A percentile compares a stretch with the other conserved stretches of the same genome.
Conservation (phyloP, 1,140 invertebrate genomes). For the Arion vulgaris region DNA sequence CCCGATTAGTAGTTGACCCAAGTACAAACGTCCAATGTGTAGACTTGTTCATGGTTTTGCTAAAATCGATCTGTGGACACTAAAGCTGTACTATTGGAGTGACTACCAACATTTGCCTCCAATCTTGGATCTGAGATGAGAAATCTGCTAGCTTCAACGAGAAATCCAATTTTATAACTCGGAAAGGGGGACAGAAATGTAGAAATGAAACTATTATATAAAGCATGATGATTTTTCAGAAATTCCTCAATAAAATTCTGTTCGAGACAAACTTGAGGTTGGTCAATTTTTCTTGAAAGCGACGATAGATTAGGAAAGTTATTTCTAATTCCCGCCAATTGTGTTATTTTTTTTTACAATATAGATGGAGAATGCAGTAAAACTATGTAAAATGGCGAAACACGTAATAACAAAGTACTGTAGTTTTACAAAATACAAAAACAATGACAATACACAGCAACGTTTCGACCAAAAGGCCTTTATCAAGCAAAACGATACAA, state of each 20-base stretch:
- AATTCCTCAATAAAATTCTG: neutral
- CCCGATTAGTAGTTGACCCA: neutral
- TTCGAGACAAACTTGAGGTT: neutral
- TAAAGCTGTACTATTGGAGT: neutral
- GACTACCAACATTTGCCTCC: neutral
- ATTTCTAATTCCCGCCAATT: no score
- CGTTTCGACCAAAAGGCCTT: no score
- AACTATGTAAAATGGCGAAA: no score
- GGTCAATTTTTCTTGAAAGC: neutral
- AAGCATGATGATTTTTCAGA: neutral
- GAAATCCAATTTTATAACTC: neutral
- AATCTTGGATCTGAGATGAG: neutral
- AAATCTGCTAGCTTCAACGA: neutral
- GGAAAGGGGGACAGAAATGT: neutral
- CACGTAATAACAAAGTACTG: no score
- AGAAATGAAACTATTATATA: neutral
- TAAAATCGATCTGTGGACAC: neutral
- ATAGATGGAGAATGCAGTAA: no score
- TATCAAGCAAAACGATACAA: no score
- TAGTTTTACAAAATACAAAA: no score
- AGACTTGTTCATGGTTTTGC: neutral
- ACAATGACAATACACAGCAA: no score
- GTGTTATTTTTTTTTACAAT: no score
- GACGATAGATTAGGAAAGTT: no score
- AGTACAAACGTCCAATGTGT: neutral